phyloP scores from a whole-genome alignment of 2,113 vertebrate genomes.

The Chamaea fasciata region DNA sequence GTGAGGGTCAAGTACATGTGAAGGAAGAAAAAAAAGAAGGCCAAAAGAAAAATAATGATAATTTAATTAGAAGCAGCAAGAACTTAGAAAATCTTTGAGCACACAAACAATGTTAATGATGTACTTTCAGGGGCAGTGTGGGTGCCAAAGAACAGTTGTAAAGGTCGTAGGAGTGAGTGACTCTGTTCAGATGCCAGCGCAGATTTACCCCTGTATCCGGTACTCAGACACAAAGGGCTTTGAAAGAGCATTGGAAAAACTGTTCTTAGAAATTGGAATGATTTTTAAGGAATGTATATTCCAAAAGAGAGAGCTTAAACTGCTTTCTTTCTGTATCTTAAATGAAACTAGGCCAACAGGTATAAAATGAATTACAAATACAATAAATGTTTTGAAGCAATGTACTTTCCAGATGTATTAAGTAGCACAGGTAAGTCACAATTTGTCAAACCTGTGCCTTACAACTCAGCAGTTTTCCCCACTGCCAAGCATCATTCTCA shows the following conservation, averaged over 20 bases:
- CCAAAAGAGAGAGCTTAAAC: neutral
- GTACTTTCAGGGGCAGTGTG: neutral
- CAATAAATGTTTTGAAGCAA: neutral
- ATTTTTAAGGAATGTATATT: neutral
- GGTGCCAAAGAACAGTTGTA: neutral
- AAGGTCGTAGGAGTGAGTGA: neutral
- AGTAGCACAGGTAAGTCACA: neutral
- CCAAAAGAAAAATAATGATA: conserved; percentile 34
- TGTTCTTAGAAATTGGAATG: neutral
- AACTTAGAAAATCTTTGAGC: neutral
- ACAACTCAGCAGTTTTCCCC: neutral
- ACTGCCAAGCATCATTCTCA: neutral
- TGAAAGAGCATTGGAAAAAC: neutral
- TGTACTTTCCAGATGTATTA: neutral
- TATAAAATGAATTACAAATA: neutral
- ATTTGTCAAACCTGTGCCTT: neutral
- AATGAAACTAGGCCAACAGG: neutral
- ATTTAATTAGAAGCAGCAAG: conserved; percentile 46
- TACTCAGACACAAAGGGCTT: neutral
- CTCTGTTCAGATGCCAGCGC: conserved; percentile 58
- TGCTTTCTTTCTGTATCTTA: neutral
- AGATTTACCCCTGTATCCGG: neutral
- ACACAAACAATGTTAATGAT: neutral
- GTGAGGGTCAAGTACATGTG: conserved; percentile 33
- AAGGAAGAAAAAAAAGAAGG: conserved; percentile 21